Evolutionary conservation across 2,113 vertebrate species (phyloP).

Genomic region (Opisthocomus hoazin): DNA sequence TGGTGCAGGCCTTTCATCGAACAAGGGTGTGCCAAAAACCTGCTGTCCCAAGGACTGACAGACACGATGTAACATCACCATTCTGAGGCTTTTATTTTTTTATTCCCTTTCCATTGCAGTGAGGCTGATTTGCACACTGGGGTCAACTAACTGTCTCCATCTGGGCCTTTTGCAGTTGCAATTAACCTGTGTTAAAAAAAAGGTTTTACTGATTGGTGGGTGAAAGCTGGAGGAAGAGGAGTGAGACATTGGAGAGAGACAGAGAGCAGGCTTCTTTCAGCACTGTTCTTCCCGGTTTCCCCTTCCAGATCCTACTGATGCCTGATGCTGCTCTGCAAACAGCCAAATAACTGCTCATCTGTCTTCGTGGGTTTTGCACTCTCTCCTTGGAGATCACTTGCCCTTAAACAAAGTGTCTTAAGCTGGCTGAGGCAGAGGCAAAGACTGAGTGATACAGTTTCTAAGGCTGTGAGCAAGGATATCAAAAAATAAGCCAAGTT

Average conservation of each 20-base stretch:
- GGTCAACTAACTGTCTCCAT: not conserved
- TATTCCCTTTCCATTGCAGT: not conserved
- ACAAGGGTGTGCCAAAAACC: not conserved
- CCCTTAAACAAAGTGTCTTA: slow-evolving; percentile 11
- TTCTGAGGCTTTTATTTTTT: not conserved
- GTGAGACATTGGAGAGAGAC: not conserved
- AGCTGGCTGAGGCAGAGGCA: not conserved
- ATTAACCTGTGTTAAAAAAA: not conserved
- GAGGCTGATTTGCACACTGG: not conserved
- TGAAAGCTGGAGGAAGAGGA: not conserved
- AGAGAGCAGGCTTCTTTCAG: not conserved
- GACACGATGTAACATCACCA: not conserved
- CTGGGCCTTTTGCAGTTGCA: not conserved
- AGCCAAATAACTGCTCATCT: not conserved
- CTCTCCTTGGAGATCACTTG: not conserved
- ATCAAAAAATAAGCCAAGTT: not conserved
- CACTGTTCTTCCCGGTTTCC: not conserved
- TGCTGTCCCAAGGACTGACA: not conserved
- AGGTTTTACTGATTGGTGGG: not conserved
- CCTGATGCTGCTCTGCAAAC: not conserved
- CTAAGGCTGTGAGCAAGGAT: not conserved
- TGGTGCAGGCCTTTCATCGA: not conserved
- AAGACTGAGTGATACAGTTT: not conserved
- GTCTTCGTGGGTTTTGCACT: not conserved
- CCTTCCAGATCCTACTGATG: not conserved